Evolutionary conservation across 1,140 invertebrate genomes (phyloP).

Genomic region (Drosophila chauvacae): DNA sequence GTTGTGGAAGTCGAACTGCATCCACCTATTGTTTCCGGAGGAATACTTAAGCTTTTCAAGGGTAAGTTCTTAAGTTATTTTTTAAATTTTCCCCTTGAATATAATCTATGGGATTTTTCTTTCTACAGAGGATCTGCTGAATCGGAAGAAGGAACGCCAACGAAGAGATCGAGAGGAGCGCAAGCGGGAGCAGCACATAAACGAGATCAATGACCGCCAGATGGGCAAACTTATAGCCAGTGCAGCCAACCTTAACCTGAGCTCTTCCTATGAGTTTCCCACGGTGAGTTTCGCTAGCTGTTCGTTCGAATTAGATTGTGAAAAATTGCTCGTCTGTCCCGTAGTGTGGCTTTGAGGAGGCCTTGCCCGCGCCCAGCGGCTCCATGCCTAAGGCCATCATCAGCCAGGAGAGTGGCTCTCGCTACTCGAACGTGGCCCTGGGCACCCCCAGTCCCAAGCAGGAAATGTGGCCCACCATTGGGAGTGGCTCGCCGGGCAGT

Average conservation of each 20-base stretch:
- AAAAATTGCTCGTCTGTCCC: neutral
- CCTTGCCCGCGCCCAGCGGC: conserved; percentile 57
- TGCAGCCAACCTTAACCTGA: conserved; percentile 86
- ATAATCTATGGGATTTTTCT: neutral
- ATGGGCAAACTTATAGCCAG: conserved; percentile 87
- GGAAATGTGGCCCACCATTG: conserved; percentile 82
- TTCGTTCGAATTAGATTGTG: too few relatives aligned
- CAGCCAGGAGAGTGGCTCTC: conserved; percentile 9
- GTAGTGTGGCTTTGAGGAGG: conserved; percentile 81
- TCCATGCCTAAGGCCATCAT: conserved; percentile 41
- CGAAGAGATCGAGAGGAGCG: conserved; percentile 89
- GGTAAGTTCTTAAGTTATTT: conserved; percentile 84
- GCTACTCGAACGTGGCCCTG: conserved; percentile 46
- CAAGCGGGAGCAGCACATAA: conserved; percentile 89
- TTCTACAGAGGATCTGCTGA: conserved; percentile 87
- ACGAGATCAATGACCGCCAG: conserved; percentile 89
- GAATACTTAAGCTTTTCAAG: conserved; percentile 88
- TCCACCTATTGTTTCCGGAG: conserved; percentile 89
- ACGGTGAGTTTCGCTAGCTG: conserved; percentile 55
- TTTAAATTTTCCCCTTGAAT: neutral
- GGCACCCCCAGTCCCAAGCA: conserved; percentile 59
- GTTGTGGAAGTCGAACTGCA: conserved; percentile 94
- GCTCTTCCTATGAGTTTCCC: conserved; percentile 89
- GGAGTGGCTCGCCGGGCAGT: conserved; percentile 39
- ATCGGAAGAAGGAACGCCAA: conserved; percentile 87